Evolutionary conservation across 2,888 invertebrate species (phyloP).

Genomic region (Agrotis ipsilon): DNA sequence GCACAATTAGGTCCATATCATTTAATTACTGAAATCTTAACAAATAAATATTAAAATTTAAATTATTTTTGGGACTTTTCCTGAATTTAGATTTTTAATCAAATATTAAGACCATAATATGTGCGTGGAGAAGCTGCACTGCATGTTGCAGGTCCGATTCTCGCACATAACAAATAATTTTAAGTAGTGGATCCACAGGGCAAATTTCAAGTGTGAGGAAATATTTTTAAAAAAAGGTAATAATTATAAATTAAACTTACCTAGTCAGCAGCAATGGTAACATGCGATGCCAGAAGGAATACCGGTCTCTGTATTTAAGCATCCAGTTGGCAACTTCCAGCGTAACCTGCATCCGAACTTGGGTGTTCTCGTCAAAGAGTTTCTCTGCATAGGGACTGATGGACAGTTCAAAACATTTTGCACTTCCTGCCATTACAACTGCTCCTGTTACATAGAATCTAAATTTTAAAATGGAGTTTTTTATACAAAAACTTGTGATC

Average conservation of each 20-base stretch:
- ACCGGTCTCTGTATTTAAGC: constrained; percentile 95
- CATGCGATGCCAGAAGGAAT: constrained; percentile 97
- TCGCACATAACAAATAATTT: no score
- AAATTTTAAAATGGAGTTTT: not conserved
- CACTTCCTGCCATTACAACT: constrained; percentile 93
- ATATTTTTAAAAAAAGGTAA: not conserved
- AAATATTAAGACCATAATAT: no score
- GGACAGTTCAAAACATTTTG: constrained; percentile 93
- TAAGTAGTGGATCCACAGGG: no score
- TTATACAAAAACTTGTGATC: no score
- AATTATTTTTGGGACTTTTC: no score
- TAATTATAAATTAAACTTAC: constrained; percentile 76
- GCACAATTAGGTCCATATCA: no score
- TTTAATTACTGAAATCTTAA: no score
- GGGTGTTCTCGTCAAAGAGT: constrained; percentile 95
- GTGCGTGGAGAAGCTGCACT: no score
- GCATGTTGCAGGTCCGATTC: no score
- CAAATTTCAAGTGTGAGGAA: no score
- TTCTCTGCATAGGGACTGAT: constrained; percentile 96
- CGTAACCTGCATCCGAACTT: constrained; percentile 95
- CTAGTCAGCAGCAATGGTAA: constrained; percentile 96
- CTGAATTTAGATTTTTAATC: no score
- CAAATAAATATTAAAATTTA: no score
- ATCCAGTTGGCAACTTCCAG: constrained; percentile 95
- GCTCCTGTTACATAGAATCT: constrained; percentile 80